Base-by-base conservation (phyloP, 2,888 invertebrate species). In the Aspidiotus destructor region DNA sequence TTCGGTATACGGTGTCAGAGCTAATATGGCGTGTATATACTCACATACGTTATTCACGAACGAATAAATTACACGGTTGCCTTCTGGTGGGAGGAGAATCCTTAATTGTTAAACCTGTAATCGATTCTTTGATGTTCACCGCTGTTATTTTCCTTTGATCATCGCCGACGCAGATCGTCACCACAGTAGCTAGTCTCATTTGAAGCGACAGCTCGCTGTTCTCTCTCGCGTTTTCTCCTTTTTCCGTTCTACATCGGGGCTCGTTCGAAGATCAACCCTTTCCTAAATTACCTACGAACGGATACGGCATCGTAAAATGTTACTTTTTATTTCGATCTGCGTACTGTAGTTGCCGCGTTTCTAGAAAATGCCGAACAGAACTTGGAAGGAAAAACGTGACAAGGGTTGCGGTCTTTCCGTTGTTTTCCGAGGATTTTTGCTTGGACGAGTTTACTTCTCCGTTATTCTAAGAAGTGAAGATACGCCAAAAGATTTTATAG, bases 91-190 rank as follows among this genome's bases (percentile, higher is more conserved):
- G 62, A 62, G 61, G 62, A 62, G 69, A 69, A 16, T 69, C 62
- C 62, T 69, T 69, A 69, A 69, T 69, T 69, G 69, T 69, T 69
- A 54, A 69, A 62, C 69, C 62, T 54, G 62, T 69, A 69, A 69
- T 69, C 62, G 69, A 69, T 69, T 62, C 69, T 69, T 69, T 69
- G 62, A 69, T 69, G 54, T 69, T 62, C 55, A 60, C 69, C 69
- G 69, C 62, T 62, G 10, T 48, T 41, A 28, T 42, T 57, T 69
- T 44, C n/a, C 69, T 69, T 69, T 69, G 69, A 69, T 69, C 13
- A 57, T 57, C 40, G 57, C 69, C 69, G 69, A 62, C 60, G 41
- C 16, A 67, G 44, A 67, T 58, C 67, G 58, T 67, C 52, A 58
- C 16, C 67, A 28, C 28, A 17, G 67, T 67, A 67, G 67, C 67